phyloP scores from a whole-genome alignment of 37 sponge, comb jelly and placozoan genomes.

The Halisarca cf. caerulea region DNA sequence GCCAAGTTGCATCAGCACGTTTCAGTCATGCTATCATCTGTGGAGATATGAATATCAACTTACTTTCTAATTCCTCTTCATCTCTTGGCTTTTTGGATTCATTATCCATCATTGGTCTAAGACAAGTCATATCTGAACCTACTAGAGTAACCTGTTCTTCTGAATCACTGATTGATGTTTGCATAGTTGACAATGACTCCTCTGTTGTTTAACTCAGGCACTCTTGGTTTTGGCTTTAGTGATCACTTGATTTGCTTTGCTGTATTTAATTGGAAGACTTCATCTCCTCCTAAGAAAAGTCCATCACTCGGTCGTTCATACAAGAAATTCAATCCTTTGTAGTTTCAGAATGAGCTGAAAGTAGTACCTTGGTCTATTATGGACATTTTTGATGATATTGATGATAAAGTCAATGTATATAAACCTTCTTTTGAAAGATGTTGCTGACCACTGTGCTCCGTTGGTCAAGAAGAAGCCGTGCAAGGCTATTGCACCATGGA shows the following conservation, averaged over 20 bases:
- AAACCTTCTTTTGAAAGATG: constrained; percentile 21
- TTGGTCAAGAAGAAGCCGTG: constrained; percentile 15
- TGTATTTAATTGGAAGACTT: constrained; percentile 12
- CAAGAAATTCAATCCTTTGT: background rate
- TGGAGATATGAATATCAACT: constrained; percentile 7
- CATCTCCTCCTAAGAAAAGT: background rate
- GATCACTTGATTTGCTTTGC: constrained; percentile 4
- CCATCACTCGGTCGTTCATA: background rate
- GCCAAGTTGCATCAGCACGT: background rate
- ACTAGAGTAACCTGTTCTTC: constrained; percentile 19
- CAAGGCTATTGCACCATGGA: background rate
- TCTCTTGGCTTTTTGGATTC: background rate
- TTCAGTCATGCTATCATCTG: constrained; percentile 2
- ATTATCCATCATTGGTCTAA: background rate
- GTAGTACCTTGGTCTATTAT: constrained; percentile 4
- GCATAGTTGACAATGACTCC: constrained; percentile 24
- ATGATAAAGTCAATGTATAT: background rate
- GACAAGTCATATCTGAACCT: constrained; percentile 2
- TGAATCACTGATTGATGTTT: constrained; percentile 10
- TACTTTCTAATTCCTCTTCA: background rate
- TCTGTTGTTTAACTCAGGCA: background rate
- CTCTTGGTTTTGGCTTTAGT: constrained; percentile 27
- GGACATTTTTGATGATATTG: constrained; percentile 4
- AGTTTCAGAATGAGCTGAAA: constrained; percentile 12
- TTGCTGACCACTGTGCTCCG: constrained; percentile 18